Conservation (phyloP, 2,888 invertebrate species). For the Troides helena region DNA sequence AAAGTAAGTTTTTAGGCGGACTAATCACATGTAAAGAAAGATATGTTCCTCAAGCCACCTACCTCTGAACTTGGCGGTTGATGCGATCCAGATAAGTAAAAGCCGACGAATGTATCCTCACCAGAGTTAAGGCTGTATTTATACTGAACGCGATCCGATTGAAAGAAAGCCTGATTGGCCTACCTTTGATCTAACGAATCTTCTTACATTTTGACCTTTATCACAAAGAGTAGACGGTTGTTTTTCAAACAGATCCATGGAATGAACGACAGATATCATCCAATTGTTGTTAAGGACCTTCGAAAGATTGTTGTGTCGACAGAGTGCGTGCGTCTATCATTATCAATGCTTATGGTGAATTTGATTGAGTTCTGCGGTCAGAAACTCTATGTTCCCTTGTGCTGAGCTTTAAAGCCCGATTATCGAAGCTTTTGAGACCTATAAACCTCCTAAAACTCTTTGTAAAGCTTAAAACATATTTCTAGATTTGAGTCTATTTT, state of each 20-base stretch:
- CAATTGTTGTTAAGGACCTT: conserved; percentile 12
- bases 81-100: conserved; percentile 38
- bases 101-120: conserved; percentile 52
- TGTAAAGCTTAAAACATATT: too few relatives aligned
- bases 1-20: too few relatives aligned
- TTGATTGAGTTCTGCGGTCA: not conserved
- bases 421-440: too few relatives aligned
- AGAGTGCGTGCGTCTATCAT: not conserved
- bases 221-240: not conserved
- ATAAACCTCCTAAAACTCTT: too few relatives aligned
- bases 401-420: not conserved
- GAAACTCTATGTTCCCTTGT: not conserved
- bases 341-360: conserved; percentile 1
- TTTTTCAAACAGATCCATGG: not conserved
- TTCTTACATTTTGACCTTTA: conserved; percentile 29
- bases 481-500: too few relatives aligned
- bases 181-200: conserved; percentile 15
- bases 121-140: conserved; percentile 51
- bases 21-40: too few relatives aligned
- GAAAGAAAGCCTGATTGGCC: conserved; percentile 40
- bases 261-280: not conserved
- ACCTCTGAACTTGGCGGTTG: conserved; percentile 34
- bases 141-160: conserved; percentile 52
- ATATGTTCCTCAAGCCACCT: conserved; percentile 9
- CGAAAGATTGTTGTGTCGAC: conserved; percentile 10